Evolutionary conservation across 2,113 vertebrate species (phyloP).

Genomic region (Corvus cornix): DNA sequence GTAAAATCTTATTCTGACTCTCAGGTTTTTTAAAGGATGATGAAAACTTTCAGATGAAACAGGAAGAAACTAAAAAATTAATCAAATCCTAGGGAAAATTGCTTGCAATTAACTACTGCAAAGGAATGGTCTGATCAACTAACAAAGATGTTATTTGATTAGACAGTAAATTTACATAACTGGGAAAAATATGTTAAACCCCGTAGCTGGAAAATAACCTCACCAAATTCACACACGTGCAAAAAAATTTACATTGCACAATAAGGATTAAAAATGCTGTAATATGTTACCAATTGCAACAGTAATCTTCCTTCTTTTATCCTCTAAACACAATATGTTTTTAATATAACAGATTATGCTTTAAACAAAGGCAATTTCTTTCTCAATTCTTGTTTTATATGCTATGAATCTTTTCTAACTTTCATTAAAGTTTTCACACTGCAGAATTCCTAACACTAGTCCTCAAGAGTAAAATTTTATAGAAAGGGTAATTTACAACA

Average conservation of each 20-base stretch:
- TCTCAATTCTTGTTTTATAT: neutral
- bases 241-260: neutral
- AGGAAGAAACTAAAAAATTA: neutral
- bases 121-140: accelerated
- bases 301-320: neutral
- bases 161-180: neutral
- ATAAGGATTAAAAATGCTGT: neutral
- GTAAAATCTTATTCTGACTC: neutral
- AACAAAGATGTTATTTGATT: neutral
- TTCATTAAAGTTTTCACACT: neutral
- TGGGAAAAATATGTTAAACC: neutral
- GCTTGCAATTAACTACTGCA: neutral
- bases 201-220: neutral
- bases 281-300: neutral
- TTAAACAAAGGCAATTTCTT: neutral
- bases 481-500: neutral
- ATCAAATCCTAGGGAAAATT: neutral
- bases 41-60: neutral
- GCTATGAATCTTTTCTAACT: neutral
- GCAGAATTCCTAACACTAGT: neutral
- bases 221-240: neutral
- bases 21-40: neutral
- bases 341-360: neutral
- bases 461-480: neutral
- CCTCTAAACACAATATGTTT: neutral